phyloP scores from a whole-genome alignment of 2,888 invertebrate species.

The Chrysomela aeneicollis region DNA sequence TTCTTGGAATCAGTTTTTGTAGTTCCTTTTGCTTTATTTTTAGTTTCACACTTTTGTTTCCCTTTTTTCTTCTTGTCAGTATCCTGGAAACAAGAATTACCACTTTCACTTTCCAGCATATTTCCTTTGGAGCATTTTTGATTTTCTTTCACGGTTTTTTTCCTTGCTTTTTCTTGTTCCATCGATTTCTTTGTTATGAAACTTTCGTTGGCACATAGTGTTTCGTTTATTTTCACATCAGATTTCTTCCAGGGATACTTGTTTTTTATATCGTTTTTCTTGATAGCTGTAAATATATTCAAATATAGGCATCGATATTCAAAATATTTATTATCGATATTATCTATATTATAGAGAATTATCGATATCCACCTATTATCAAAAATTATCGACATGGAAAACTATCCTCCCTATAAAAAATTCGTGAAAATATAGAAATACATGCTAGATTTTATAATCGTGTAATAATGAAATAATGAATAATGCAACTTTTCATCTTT shows the following conservation, averaged over 20 bases:
- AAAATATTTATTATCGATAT: too few species aligned
- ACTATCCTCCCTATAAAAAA: too few species aligned
- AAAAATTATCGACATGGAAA: too few species aligned
- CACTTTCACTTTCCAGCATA: background rate
- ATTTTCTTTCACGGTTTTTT: background rate
- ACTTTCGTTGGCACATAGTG: conserved; percentile 10
- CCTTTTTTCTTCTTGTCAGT: background rate
- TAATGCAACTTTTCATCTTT: too few species aligned
- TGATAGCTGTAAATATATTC: background rate
- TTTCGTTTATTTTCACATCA: conserved; percentile 1
- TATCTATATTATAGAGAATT: too few species aligned
- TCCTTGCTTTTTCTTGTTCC: background rate
- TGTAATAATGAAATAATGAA: too few species aligned
- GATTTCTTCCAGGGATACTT: conserved; percentile 21
- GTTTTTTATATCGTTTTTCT: background rate
- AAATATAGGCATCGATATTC: too few species aligned
- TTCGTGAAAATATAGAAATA: too few species aligned
- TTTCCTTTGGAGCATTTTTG: background rate
- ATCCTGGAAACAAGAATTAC: conserved; percentile 4
- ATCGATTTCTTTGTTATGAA: background rate
- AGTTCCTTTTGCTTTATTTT: too few species aligned
- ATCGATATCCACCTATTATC: too few species aligned
- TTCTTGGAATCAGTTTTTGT: background rate
- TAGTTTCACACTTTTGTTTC: background rate
- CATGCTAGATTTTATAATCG: too few species aligned